Evolutionary conservation across 2,797 vertebrate genomes (phyloP), one percentile per base, ranked within the genome.

Genomic region (Betta splendens): DNA sequence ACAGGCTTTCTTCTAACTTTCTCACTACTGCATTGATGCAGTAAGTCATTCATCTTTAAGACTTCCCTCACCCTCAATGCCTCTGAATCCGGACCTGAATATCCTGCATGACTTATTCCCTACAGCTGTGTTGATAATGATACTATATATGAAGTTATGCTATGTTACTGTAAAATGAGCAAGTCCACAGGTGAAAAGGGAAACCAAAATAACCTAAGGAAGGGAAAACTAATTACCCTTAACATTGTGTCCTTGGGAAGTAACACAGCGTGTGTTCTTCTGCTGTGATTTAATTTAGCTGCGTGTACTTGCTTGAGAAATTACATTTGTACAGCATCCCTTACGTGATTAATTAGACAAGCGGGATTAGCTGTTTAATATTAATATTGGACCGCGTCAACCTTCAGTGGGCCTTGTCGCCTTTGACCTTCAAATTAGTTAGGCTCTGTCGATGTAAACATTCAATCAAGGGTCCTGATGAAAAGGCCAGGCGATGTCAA

Each of bases 131-230:
- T 91, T 88, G 91, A 93, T 94, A 94, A 94, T 89, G 92, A 91
- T 94, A 94, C 93, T 90, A 93, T 96, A 91, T 96, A 94, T 93
- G 93, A 95, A 93, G 94, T n/a, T n/a, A n/a, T n/a, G n/a, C n/a
- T n/a, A 94, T 88, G 91, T 95, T 89, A n/a, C n/a, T n/a, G n/a
- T n/a, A 91, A 96, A 92, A 93, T 85, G 77, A 94, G 94, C 25
- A 87, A 88, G 91, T 92, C 91, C 79, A 91, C 91, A 96, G 94
- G 93, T 95, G 94, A 96, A 94, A 79, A 79, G 68, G 42, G 5
- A 38, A 42, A 53, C 26, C 10, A 7, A 31, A 25, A 31, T 28
- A 21, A 45, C n/a, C n/a, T n/a, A 36, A 21, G 16, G 3, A 36
- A 10, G 61, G 47, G 22, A 28, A 26, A 81, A 32, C 11, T 12